Evolutionary conservation across 2,797 vertebrate species (phyloP).

Genomic region (Spinibarbus caldwelli): DNA sequence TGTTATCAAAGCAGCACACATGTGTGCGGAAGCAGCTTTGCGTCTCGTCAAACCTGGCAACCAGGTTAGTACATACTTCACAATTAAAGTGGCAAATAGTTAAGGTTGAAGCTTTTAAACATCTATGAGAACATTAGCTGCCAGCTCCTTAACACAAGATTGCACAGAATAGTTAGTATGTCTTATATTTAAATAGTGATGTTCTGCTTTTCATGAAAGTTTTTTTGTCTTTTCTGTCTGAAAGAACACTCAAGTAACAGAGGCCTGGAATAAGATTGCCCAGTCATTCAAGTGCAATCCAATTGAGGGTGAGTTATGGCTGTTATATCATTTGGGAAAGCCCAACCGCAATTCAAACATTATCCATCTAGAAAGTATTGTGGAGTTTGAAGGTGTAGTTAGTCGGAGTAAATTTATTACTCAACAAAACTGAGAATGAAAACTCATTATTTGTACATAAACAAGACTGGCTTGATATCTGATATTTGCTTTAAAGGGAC

Average conservation of each 20-base stretch:
- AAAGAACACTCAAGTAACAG: constrained; percentile 96
- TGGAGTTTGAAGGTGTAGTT: constrained; percentile 1
- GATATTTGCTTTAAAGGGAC: not conserved
- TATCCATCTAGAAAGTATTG: not conserved
- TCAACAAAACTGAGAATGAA: not conserved
- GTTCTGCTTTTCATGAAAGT: not conserved
- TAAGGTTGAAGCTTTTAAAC: not conserved
- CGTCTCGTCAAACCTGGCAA: constrained; percentile 97
- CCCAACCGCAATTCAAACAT: not conserved
- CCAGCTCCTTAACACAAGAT: not conserved
- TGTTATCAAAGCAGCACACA: constrained; percentile 92
- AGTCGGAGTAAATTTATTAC: not conserved
- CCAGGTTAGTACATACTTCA: constrained; percentile 80
- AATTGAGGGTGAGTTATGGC: constrained; percentile 86
- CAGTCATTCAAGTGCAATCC: constrained; percentile 96
- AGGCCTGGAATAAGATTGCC: constrained; percentile 98
- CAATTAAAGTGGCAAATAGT: too few relatives aligned
- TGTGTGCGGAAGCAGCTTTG: constrained; percentile 94
- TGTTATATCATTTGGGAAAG: not conserved
- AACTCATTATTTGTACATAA: not conserved
- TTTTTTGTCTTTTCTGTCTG: not conserved
- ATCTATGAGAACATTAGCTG: not conserved
- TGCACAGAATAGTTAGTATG: too few relatives aligned
- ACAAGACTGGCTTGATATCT: not conserved
- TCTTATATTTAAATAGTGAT: too few relatives aligned